Evolutionary conservation across 2,888 invertebrate species (phyloP).

Genomic region (Stegana nigrithorax): DNA sequence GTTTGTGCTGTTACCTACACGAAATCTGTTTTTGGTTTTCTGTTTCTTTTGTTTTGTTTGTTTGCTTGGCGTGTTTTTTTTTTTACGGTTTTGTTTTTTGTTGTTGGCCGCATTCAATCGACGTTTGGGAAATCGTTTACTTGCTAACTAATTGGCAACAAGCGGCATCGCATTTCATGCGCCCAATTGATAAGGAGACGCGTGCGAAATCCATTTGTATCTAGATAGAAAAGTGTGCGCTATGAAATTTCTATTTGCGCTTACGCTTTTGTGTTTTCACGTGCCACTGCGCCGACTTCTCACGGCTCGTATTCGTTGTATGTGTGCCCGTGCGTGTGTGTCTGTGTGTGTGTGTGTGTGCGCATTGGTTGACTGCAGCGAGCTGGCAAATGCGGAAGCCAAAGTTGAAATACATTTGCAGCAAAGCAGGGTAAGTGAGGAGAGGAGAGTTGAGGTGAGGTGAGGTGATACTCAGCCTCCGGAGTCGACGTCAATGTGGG

Average conservation of each 20-base stretch:
- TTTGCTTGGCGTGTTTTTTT: no score
- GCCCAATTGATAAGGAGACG: not conserved
- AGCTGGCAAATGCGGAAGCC: not conserved
- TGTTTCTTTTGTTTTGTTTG: no score
- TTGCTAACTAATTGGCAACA: slow-evolving; percentile 6
- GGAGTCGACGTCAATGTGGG: slow-evolving; percentile 37
- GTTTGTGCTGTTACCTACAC: no score
- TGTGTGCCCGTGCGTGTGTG: not conserved
- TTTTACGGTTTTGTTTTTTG: no score
- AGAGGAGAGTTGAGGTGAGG: not conserved
- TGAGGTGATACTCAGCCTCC: not conserved
- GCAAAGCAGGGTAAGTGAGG: not conserved
- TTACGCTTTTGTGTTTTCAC: no score
- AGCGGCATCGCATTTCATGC: not conserved
- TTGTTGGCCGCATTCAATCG: no score
- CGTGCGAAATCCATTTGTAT: slow-evolving; percentile 6
- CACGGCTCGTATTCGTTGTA: not conserved
- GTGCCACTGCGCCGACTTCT: not conserved
- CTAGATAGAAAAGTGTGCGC: not conserved
- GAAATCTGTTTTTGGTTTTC: no score
- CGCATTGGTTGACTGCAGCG: no score
- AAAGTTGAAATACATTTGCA: not conserved
- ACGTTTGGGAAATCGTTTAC: no score
- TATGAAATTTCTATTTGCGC: not conserved
- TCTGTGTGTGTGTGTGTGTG: not conserved